Conservation (phyloP, 2,888 invertebrate species). For the Chironomus tentans region DNA sequence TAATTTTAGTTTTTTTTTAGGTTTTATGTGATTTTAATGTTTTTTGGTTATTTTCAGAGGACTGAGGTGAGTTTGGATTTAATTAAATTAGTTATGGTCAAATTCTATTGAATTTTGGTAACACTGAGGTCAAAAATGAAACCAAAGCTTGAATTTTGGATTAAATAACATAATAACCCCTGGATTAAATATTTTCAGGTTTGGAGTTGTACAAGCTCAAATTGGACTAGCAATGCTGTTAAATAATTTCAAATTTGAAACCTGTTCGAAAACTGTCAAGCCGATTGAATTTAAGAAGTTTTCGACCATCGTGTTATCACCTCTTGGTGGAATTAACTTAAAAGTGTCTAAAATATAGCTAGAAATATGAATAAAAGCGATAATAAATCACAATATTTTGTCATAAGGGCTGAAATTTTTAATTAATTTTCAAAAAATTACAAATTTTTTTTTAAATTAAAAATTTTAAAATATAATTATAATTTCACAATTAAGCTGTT, state of each 20-base stretch:
- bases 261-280: background rate
- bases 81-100: no score
- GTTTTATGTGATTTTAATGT: background rate
- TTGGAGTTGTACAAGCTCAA: constrained; percentile 31
- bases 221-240: constrained; percentile 29
- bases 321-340: background rate
- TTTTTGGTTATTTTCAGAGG: background rate
- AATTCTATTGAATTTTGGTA: no score
- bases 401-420: no score
- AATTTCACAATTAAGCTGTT: no score
- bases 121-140: no score
- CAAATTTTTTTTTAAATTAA: no score
- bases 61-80: background rate
- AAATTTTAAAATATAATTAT: no score
- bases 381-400: no score
- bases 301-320: background rate
- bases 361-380: no score
- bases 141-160: no score
- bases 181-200: constrained; percentile 26
- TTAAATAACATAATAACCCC: no score
- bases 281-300: background rate
- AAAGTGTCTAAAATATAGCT: background rate
- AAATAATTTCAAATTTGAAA: constrained; percentile 27
- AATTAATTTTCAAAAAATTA: no score
- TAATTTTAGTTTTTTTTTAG: background rate